Conservation (phyloP, 2,113 vertebrate genomes). For the Indri indri region DNA sequence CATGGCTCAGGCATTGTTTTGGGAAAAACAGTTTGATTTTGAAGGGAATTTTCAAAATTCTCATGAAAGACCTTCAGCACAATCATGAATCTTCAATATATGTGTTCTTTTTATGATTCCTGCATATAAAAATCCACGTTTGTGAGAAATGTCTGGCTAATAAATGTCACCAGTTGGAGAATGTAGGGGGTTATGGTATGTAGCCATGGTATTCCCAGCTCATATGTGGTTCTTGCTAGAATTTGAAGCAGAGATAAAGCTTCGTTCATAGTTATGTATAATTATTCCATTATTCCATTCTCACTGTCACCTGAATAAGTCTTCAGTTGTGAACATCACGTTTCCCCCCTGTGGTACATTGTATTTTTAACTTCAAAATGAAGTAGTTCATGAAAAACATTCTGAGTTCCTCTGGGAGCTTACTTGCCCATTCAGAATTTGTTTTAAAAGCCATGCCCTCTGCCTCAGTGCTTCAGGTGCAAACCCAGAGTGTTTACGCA, state of each 20-base stretch:
- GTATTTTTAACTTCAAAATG: background rate
- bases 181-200: background rate
- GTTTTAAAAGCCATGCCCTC: background rate
- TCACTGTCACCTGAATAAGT: background rate
- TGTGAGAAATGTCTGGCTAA: background rate
- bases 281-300: background rate
- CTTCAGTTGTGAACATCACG: background rate
- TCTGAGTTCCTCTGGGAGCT: background rate
- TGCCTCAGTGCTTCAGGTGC: background rate
- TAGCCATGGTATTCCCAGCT: background rate
- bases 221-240: background rate
- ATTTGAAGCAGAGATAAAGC: background rate
- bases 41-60: slow-evolving; percentile 40
- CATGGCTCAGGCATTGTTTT: slow-evolving; percentile 34
- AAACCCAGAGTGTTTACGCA: background rate
- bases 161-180: background rate
- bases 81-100: background rate
- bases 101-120: background rate
- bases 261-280: background rate
- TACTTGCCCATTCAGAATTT: background rate
- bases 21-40: slow-evolving; percentile 45
- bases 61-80: background rate
- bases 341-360: background rate
- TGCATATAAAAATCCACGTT: background rate
- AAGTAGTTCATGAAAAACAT: background rate